A percentile compares a stretch with the other conserved stretches of the same genome.
Evolutionary conservation across 2,888 invertebrate genomes (phyloP).

Genomic region (Oscheius onirici): DNA sequence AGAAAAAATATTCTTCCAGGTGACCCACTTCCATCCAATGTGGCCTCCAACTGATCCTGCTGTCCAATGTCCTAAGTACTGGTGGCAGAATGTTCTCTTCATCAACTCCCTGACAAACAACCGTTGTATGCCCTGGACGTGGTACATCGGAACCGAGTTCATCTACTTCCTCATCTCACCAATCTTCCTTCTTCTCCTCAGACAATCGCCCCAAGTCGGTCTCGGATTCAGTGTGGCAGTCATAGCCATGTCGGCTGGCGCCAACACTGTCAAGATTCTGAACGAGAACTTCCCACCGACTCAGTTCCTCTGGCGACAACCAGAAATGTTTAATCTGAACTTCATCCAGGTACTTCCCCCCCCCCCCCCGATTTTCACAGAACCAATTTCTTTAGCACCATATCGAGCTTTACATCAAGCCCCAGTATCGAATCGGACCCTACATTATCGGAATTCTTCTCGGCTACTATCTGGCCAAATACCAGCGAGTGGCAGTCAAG

Average conservation of each 20-base stretch:
- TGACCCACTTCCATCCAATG: conserved; percentile 70
- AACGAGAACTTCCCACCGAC: conserved; percentile 70
- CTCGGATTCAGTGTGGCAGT: conserved; percentile 49
- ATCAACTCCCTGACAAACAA: conserved; percentile 64
- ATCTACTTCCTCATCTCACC: conserved; percentile 70
- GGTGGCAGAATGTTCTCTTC: conserved; percentile 66
- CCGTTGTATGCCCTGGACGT: conserved; percentile 71
- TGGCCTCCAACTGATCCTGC: conserved; percentile 71
- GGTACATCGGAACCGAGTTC: conserved; percentile 72
- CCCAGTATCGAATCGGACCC: conserved; percentile 65
- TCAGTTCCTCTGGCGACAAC: conserved; percentile 70
- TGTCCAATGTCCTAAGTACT: conserved; percentile 69
- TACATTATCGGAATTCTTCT: conserved; percentile 69
- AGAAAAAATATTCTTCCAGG: conserved; percentile 8
- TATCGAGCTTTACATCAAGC: conserved; percentile 70
- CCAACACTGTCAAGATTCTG: conserved; percentile 62
- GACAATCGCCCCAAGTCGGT: conserved; percentile 61
- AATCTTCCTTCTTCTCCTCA: conserved; percentile 66
- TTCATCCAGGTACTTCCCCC: conserved; percentile 56
- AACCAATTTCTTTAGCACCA: conserved; percentile 58
- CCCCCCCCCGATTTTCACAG: neutral
- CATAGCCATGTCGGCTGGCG: conserved; percentile 56
- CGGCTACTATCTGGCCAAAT: conserved; percentile 66
- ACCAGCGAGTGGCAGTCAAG: conserved; percentile 49
- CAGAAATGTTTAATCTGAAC: conserved; percentile 70